These are phyloP conservation scores for Lepidochrysops patricia DNA, from an alignment of 2,888 invertebrate genomes.

Conservation along the genomic window DNA sequence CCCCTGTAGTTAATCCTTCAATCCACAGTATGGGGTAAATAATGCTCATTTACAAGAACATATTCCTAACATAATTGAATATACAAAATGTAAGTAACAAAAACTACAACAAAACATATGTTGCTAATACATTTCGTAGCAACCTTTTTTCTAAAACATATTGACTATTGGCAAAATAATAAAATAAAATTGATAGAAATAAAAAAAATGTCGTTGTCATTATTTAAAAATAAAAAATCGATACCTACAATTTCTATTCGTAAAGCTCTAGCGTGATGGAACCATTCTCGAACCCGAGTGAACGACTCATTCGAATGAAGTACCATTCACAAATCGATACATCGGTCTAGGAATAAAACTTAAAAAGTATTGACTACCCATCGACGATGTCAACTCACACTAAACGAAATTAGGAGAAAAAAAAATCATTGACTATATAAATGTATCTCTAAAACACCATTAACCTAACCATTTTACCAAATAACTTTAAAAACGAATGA, in stretches of 20 bases:
- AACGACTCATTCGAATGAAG: background rate
- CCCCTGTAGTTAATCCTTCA: background rate
- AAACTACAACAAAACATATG: slow-evolving; percentile 1
- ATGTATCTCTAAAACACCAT: slow-evolving; percentile 8
- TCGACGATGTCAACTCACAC: background rate
- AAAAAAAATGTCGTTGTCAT: slow-evolving; percentile 5
- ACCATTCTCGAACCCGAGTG: slow-evolving; percentile 3
- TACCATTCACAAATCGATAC: slow-evolving; percentile 13
- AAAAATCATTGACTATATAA: slow-evolving; percentile 8
- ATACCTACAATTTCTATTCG: background rate
- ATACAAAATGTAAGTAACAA: slow-evolving; percentile 6
- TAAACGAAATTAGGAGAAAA: slow-evolving; percentile 1
- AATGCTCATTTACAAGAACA: slow-evolving; percentile 2
- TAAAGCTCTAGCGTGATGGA: slow-evolving; percentile 6
- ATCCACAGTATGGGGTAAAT: background rate
- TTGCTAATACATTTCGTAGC: background rate
- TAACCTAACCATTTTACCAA: slow-evolving; percentile 12
- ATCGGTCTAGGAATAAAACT: slow-evolving; percentile 10
- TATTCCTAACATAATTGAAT: slow-evolving; percentile 5
- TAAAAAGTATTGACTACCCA: slow-evolving; percentile 10
- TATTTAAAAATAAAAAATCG: background rate
- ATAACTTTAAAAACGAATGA: slow-evolving; percentile 10
- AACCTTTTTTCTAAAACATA: background rate
- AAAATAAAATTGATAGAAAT: background rate
- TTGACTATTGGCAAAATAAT: background rate